phyloP scores from a whole-genome alignment of 2,888 invertebrate species.

The Tenthredo livida region DNA sequence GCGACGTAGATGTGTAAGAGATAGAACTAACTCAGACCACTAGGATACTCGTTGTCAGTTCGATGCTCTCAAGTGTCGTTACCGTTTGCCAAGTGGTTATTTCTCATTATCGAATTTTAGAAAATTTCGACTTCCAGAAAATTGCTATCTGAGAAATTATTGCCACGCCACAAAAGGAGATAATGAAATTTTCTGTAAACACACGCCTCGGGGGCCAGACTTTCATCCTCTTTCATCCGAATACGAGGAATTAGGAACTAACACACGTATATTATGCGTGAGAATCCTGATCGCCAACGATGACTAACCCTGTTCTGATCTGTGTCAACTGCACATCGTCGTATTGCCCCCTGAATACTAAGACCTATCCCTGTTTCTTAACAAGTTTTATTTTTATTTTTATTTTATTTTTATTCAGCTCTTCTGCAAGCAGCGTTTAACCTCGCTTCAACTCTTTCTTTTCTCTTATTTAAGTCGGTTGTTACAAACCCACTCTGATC shows the following conservation, averaged over 20 bases:
- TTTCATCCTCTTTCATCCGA: background rate
- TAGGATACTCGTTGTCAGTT: background rate
- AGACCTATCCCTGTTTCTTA: background rate
- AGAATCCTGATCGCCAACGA: background rate
- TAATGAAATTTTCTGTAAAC: background rate
- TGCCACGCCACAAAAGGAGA: background rate
- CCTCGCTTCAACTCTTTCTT: background rate
- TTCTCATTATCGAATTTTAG: no score
- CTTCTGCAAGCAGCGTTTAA: background rate
- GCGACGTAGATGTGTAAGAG: background rate
- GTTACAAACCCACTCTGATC: background rate
- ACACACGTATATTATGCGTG: background rate
- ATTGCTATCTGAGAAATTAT: no score
- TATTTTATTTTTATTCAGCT: background rate
- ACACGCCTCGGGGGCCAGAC: background rate
- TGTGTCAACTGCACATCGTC: slow-evolving; percentile 22
- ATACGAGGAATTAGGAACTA: background rate
- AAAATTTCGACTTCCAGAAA: no score
- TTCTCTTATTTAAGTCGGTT: background rate
- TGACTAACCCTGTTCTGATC: slow-evolving; percentile 27
- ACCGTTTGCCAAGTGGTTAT: no score
- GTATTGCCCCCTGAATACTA: slow-evolving; percentile 1
- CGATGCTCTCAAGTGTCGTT: background rate
- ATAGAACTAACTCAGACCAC: background rate
- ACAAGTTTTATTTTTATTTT: background rate